Percentiles rank a stretch among this genome's conserved stretches.
Conservation (phyloP, 2,888 invertebrate genomes). For the Hypsopygia costalis region DNA sequence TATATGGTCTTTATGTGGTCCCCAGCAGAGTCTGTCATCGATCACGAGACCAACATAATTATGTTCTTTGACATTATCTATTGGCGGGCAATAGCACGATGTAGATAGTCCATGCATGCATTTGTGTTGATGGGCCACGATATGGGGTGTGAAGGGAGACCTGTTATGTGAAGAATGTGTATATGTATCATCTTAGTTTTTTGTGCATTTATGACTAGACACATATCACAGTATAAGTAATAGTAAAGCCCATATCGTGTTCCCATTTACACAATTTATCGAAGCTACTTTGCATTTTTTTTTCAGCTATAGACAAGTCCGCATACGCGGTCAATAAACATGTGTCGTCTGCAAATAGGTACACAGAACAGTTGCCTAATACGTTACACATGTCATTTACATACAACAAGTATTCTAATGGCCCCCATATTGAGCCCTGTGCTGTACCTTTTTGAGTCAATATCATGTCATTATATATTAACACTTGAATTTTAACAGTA, state of each 20-base stretch:
- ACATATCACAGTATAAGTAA: too few species aligned
- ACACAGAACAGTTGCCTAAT: constrained; percentile 10
- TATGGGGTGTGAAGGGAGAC: too few species aligned
- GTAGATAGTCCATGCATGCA: too few species aligned
- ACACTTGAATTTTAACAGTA: constrained; percentile 9
- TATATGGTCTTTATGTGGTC: constrained; percentile 7
- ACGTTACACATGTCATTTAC: constrained; percentile 12
- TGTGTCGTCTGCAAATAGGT: constrained; percentile 22
- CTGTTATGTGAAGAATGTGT: too few species aligned
- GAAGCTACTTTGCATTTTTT: constrained; percentile 12
- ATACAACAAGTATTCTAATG: constrained; percentile 19
- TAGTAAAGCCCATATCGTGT: constrained; percentile 19
- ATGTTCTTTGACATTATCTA: constrained; percentile 8
- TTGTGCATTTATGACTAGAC: constrained; percentile 17
- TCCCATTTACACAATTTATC: constrained; percentile 16
- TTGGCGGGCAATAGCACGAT: too few species aligned
- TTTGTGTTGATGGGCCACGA: too few species aligned
- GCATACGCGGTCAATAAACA: constrained; percentile 18
- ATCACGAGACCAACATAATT: constrained; percentile 13
- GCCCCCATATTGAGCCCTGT: constrained; percentile 21
- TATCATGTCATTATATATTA: constrained; percentile 11
- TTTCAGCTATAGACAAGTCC: constrained; percentile 3
- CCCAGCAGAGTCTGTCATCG: constrained; percentile 14
- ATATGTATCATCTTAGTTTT: constrained; percentile 6
- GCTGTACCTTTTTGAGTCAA: constrained; percentile 16